A percentile compares a stretch with the other conserved stretches of the same genome.
These are phyloP conservation scores for Ectemnius lituratus DNA, from an alignment of 2,888 invertebrate genomes.

Conservation along the genomic window DNA sequence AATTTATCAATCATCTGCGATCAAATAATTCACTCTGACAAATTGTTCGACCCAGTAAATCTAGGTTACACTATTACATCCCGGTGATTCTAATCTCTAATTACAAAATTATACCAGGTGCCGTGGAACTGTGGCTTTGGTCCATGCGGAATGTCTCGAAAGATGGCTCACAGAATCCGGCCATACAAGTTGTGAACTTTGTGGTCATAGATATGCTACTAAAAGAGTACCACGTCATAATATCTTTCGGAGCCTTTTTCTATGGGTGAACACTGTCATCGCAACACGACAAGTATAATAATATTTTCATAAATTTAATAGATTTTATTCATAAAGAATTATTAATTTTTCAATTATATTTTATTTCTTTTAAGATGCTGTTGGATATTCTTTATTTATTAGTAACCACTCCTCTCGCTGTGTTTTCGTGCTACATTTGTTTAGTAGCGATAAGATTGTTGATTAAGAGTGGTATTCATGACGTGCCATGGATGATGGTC, in stretches of 20 bases:
- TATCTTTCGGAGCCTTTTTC: constrained; percentile 64
- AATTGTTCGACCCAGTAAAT: background rate
- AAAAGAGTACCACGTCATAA: constrained; percentile 71
- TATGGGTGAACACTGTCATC: constrained; percentile 73
- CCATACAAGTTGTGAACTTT: constrained; percentile 80
- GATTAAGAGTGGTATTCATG: constrained; percentile 66
- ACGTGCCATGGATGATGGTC: constrained; percentile 74
- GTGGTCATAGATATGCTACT: constrained; percentile 79
- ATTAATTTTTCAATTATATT: background rate
- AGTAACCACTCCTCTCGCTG: constrained; percentile 73
- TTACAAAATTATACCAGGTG: constrained; percentile 74
- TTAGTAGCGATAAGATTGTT: constrained; percentile 69
- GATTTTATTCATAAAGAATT: background rate
- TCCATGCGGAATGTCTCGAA: constrained; percentile 80
- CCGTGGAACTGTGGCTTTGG: constrained; percentile 79
- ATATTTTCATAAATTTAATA: background rate
- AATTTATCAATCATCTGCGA: constrained; percentile 23
- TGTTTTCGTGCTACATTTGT: constrained; percentile 75
- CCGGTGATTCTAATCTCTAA: background rate
- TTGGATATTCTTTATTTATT: constrained; percentile 72
- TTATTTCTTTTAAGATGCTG: constrained; percentile 64
- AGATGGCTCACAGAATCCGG: constrained; percentile 81
- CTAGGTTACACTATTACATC: constrained; percentile 24
- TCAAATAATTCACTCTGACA: constrained; percentile 5
- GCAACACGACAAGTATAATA: constrained; percentile 71